Percentiles rank a stretch among this genome's conserved stretches.
Evolutionary conservation across 2,797 vertebrate species (phyloP).

Genomic region (Lindbergichthys nudifrons): DNA sequence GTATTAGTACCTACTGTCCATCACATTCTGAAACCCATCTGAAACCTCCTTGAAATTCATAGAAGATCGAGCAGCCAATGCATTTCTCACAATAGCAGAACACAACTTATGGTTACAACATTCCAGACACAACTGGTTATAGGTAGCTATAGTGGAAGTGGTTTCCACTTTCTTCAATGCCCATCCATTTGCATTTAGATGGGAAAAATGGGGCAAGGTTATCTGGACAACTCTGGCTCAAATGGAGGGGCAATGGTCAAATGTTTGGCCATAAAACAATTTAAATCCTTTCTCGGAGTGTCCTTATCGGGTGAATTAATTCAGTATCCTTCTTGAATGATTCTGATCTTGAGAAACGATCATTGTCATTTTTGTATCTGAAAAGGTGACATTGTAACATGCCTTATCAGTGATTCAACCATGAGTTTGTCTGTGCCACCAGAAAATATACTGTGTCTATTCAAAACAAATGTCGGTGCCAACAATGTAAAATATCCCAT

Average conservation of each 20-base stretch:
- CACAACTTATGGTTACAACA: slow-evolving; percentile 56
- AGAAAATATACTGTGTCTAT: neutral
- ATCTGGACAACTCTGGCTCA: slow-evolving; percentile 50
- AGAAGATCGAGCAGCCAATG: slow-evolving; percentile 24
- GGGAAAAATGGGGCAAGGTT: slow-evolving; percentile 70
- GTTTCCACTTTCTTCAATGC: slow-evolving; percentile 55
- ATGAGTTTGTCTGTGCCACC: neutral
- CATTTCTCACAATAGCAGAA: slow-evolving; percentile 53
- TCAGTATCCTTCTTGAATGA: slow-evolving; percentile 15
- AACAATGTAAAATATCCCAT: slow-evolving; percentile 15
- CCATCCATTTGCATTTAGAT: slow-evolving; percentile 84
- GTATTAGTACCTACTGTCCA: slow-evolving; percentile 47
- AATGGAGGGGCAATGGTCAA: slow-evolving; percentile 51
- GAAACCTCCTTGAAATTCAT: slow-evolving; percentile 61
- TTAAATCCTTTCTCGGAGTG: slow-evolving; percentile 16
- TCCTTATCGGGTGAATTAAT: slow-evolving; percentile 32
- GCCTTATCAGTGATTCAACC: neutral
- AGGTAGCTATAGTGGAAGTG: slow-evolving; percentile 55
- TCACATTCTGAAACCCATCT: slow-evolving; percentile 17
- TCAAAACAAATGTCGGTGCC: slow-evolving; percentile 3
- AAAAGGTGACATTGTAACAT: slow-evolving; percentile 10
- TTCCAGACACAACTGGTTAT: slow-evolving; percentile 43
- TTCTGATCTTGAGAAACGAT: slow-evolving; percentile 9
- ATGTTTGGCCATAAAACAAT: slow-evolving; percentile 44
- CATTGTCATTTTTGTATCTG: neutral